Evolutionary conservation across 2,888 invertebrate genomes (phyloP), one percentile per base, ranked within the genome.

Genomic region (Lasioglossum pauxillum): DNA sequence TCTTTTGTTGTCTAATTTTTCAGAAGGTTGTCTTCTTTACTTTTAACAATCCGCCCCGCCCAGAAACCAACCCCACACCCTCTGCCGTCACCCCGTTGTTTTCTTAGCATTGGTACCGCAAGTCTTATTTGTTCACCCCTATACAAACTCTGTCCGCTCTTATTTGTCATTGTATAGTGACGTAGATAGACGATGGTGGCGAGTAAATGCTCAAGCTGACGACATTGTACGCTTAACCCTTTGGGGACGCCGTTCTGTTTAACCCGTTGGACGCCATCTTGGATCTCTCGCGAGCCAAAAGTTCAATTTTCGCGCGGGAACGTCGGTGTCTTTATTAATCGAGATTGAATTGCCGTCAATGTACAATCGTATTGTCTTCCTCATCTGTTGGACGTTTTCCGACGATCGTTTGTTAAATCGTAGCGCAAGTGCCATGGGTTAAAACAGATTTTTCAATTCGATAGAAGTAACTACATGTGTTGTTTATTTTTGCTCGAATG

Each of bases 151-250:
- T 74, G 73, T 77, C 79, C 67, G 83, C 79, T 86, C 78, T 73
- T 83, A 77, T 74, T 69, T 84, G 74, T 83, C 79, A 79, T 60
- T 78, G 67, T 82, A 78, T 86, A 74, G 83, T 77, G 77, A 79
- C 79, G 81, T 88, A 88, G 87, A 84, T 87, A 81, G 87, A 88
- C 84, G 81, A 88, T 31, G 86, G 80, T 84, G 87, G 82, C 84
- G 87, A 84, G 80, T 78, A 81, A 75, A 79, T 84, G 84, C 87
- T 88, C 80, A 77, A 83, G 87, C 87, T 84, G 79, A 80, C 60
- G 67, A 35, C 81, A 76, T 73, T 67, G 64, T 49, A 60, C 67
- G 71, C 76, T 87, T 86, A 84, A 84, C 84, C 84, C 84, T 84
- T 84, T 83, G 84, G 78, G 84, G 83, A 41, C 84, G 83, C 49